Conservation (phyloP, 1,140 invertebrate species). For the Propsilocerus akamusi region DNA sequence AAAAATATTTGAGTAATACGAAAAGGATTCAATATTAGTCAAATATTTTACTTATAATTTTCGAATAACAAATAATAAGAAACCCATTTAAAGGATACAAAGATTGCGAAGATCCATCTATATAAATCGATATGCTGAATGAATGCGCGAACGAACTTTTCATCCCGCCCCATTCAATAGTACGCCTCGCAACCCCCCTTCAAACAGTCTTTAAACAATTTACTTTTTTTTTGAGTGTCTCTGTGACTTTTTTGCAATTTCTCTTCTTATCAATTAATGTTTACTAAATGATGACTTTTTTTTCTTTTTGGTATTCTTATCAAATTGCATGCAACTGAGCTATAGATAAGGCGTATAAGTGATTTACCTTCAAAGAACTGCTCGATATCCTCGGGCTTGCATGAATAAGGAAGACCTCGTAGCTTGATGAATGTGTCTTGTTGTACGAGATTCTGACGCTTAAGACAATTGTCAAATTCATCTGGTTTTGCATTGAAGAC, state of each 20-base stretch:
- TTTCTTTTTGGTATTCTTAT: too few relatives aligned
- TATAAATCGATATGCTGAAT: neutral
- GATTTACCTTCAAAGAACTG: slow-evolving; percentile 22
- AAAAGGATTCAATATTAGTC: too few relatives aligned
- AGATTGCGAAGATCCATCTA: too few relatives aligned
- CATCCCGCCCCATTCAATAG: neutral
- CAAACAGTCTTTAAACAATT: neutral
- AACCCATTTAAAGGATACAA: neutral
- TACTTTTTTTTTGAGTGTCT: neutral
- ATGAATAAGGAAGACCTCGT: slow-evolving; percentile 20
- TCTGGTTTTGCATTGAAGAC: slow-evolving; percentile 20
- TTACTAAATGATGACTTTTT: too few relatives aligned
- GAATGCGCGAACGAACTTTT: neutral
- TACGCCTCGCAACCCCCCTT: neutral
- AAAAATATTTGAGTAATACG: too few relatives aligned
- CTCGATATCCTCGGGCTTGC: slow-evolving; percentile 20
- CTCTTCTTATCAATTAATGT: too few relatives aligned
- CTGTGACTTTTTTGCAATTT: too few relatives aligned
- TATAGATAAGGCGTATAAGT: neutral
- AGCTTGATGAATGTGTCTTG: slow-evolving; percentile 20
- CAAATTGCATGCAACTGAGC: neutral
- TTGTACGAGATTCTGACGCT: slow-evolving; percentile 17
- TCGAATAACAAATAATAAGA: too few relatives aligned
- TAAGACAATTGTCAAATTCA: slow-evolving; percentile 21
- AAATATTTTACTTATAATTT: too few relatives aligned